Conservation (phyloP, 2,888 invertebrate species). For the Tiphia femorata region DNA sequence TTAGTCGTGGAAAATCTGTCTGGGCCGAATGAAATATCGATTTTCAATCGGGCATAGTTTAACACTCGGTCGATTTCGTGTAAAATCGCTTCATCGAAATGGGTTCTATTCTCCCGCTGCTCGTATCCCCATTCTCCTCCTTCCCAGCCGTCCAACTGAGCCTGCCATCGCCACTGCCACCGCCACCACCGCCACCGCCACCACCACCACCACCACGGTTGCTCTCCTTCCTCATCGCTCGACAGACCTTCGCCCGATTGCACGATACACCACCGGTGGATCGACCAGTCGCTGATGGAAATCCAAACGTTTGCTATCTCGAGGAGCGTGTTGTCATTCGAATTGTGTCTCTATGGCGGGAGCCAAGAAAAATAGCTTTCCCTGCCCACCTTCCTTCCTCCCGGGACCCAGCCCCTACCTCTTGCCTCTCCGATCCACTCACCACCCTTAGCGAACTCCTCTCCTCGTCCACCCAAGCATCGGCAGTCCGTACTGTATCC, state of each 20-base stretch:
- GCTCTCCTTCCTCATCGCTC: no score
- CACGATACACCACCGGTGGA: slow-evolving; percentile 13
- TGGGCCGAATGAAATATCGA: slow-evolving; percentile 55
- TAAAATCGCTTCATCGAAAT: slow-evolving; percentile 42
- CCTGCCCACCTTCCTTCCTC: slow-evolving; percentile 27
- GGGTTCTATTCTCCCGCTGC: slow-evolving; percentile 4
- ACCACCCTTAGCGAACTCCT: slow-evolving; percentile 25
- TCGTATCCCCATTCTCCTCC: no score
- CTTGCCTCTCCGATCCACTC: no score
- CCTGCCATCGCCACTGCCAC: no score
- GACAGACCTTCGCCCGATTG: not conserved
- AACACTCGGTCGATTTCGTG: slow-evolving; percentile 58
- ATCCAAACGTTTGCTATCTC: slow-evolving; percentile 41
- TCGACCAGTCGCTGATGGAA: slow-evolving; percentile 32
- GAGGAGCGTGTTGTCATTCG: slow-evolving; percentile 36
- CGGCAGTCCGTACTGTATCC: slow-evolving; percentile 29
- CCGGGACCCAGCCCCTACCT: no score
- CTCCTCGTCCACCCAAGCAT: slow-evolving; percentile 10
- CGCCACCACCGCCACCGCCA: no score
- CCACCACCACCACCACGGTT: no score
- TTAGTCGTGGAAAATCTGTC: slow-evolving; percentile 40
- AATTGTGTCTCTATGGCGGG: slow-evolving; percentile 36
- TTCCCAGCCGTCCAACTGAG: no score
- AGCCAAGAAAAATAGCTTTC: slow-evolving; percentile 44
- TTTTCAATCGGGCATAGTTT: slow-evolving; percentile 59